Percentiles rank a stretch among this genome's conserved stretches.
Evolutionary conservation across 2,888 invertebrate genomes (phyloP).

Genomic region (Tenthredo livida): DNA sequence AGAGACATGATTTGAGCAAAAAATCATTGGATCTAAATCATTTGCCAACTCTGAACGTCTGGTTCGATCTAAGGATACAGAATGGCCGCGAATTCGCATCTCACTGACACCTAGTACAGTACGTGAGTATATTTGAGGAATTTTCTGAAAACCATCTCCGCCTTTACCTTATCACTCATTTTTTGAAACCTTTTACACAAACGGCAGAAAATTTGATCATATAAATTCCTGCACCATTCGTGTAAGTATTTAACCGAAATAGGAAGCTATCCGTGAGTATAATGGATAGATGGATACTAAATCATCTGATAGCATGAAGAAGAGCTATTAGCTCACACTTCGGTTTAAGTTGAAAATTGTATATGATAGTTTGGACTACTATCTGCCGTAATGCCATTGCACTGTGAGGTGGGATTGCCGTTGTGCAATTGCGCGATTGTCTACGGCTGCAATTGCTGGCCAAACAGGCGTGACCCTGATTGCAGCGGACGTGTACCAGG

Average conservation of each 20-base stretch:
- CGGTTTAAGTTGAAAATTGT: neutral
- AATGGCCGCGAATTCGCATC: neutral
- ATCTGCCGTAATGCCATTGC: neutral
- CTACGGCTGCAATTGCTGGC: slow-evolving; percentile 35
- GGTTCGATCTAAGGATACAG: neutral
- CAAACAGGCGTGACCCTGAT: slow-evolving; percentile 49
- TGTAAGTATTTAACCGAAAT: neutral
- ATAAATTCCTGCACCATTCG: neutral
- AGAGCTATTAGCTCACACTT: slow-evolving; percentile 1
- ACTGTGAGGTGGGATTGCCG: slow-evolving; percentile 7
- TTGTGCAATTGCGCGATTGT: slow-evolving; percentile 12
- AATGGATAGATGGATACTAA: neutral
- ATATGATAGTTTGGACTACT: slow-evolving; percentile 1
- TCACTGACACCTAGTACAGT: neutral
- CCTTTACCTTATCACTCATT: too few species aligned
- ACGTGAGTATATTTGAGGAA: too few species aligned
- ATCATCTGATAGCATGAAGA: neutral
- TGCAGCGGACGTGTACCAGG: slow-evolving; percentile 23
- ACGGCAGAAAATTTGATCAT: neutral
- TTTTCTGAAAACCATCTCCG: too few species aligned
- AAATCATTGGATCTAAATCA: neutral
- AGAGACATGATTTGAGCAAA: neutral
- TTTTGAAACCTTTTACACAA: neutral
- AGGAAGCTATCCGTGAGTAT: neutral
- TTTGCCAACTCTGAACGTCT: neutral